Conservation (phyloP, 2,888 invertebrate species). For the Drosophila yooni region DNA sequence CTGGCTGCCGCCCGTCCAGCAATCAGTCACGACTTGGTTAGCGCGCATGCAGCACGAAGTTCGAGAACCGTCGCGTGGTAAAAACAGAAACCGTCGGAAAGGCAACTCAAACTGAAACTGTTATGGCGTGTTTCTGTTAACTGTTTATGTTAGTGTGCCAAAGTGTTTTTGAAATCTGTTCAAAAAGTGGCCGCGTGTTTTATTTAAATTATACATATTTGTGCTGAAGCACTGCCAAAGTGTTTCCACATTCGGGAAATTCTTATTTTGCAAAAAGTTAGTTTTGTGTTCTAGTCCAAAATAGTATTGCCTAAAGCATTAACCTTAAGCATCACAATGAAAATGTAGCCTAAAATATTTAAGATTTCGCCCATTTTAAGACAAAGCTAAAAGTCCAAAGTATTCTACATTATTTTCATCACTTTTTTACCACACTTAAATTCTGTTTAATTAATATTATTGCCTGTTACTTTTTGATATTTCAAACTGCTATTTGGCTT, state of each 20-base stretch:
- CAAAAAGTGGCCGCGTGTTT: slow-evolving; percentile 20
- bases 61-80: slow-evolving; percentile 58
- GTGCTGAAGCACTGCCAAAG: slow-evolving; percentile 17
- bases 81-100: slow-evolving; percentile 56
- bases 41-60: slow-evolving; percentile 79
- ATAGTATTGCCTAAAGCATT: slow-evolving; percentile 8
- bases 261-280: slow-evolving; percentile 47
- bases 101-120: slow-evolving; percentile 21
- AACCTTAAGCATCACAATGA: background rate
- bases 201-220: slow-evolving; percentile 7
- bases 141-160: slow-evolving; percentile 34
- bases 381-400: background rate
- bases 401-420: background rate
- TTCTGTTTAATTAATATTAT: background rate
- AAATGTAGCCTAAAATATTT: slow-evolving; percentile 11
- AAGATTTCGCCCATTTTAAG: background rate
- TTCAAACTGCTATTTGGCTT: background rate
- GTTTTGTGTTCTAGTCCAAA: slow-evolving; percentile 30
- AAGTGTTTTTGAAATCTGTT: slow-evolving; percentile 14
- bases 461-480: background rate
- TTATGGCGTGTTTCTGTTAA: slow-evolving; percentile 48
- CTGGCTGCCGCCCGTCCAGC: slow-evolving; percentile 63
- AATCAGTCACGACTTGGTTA: slow-evolving; percentile 82
- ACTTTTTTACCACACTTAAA: background rate
- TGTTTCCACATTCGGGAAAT: slow-evolving; percentile 15